Base-by-base conservation (phyloP, 2,797 vertebrate species). In the Vireo griseus region DNA sequence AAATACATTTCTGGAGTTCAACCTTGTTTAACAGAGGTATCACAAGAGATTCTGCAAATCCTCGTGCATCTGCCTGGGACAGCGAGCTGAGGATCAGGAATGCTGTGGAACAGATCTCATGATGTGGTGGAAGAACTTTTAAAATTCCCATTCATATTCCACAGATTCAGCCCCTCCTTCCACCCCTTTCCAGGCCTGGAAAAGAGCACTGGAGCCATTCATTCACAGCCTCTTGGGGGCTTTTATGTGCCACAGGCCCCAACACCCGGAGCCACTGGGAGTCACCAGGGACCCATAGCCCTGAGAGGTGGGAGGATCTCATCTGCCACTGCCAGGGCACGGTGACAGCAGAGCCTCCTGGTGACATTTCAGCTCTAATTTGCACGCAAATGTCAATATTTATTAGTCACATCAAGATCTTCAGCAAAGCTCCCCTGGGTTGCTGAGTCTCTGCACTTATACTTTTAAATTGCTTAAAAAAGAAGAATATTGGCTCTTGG, bases 381-480 rank as follows among this genome's bases (percentile, higher is more conserved):
- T 88, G 91, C 91, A 93, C 3, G 14, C 58, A 94, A 94, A 96
- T 96, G 93, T 93, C 96, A 95, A 92, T 96, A 94, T 94, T 96
- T 95, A 92, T 95, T 92, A 95, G 71, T 78, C 84, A 88, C 91
- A 86, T 61, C 68, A 44, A 92, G 57, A 72, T 76, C 42, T 55
- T 86, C 78, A 54, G 71, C 42, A 92, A 65, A 93, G 88, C 69
- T 67, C 81, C 79, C 75, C 58, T 50, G 44, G 50, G 69, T 40
- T 47, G 69, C 66, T 73, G 80, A 80, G 47, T 80, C 90, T 85
- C 72, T 71, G 39, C 28, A 47, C 59, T 84, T 81, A 29, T 8
- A 66, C 50, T 95, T 86, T 61, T 47, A 74, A 92, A 78, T 16
- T 40, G 20, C 39, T 59, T 54, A 1, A 17, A 63, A 62, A 74